Evolutionary conservation across 2,113 vertebrate genomes (phyloP).

Genomic region (Raja brachyura): DNA sequence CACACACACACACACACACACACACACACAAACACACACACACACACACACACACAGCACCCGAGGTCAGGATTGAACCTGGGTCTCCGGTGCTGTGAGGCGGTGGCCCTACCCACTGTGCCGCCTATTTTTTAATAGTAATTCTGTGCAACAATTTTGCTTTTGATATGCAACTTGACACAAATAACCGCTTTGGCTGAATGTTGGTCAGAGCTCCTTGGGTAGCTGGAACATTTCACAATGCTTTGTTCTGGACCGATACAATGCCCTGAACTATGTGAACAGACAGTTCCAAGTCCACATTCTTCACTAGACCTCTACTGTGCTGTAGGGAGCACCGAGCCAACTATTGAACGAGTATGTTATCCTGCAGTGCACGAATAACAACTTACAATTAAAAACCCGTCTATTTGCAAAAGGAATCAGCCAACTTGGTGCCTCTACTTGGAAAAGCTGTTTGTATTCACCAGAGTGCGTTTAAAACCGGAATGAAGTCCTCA

Average conservation of each 20-base stretch:
- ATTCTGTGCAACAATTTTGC: too few species aligned
- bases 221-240: background rate
- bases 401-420: background rate
- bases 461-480: background rate
- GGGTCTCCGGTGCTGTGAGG: too few species aligned
- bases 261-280: background rate
- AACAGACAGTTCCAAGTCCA: background rate
- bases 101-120: too few species aligned
- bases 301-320: background rate
- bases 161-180: background rate
- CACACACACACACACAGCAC: too few species aligned
- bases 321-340: background rate
- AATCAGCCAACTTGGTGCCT: background rate
- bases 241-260: background rate
- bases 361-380: background rate
- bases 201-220: background rate
- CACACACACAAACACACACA: too few species aligned
- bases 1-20: too few species aligned
- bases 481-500: background rate
- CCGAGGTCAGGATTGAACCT: too few species aligned
- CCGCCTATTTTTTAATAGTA: background rate
- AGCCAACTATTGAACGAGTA: background rate
- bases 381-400: background rate
- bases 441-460: background rate
- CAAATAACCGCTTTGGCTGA: background rate